Conservation (phyloP, 2,888 invertebrate species). For the Conistra vaccinii region DNA sequence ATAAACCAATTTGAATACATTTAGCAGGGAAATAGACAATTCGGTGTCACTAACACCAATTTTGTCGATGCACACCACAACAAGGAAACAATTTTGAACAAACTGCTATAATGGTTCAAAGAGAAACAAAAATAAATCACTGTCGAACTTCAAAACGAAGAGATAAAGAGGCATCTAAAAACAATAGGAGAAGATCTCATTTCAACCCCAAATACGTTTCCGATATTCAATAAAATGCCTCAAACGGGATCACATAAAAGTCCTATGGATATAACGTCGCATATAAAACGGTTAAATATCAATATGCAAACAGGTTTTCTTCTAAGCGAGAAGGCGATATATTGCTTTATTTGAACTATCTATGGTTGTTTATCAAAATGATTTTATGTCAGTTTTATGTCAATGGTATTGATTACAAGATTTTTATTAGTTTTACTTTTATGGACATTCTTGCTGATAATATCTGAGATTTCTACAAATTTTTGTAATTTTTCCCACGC, state of each 20-base stretch:
- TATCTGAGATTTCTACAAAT: constrained; percentile 9
- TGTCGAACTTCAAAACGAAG: constrained; percentile 78
- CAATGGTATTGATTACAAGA: constrained; percentile 45
- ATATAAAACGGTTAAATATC: constrained; percentile 79
- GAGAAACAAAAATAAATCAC: constrained; percentile 76
- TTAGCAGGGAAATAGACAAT: constrained; percentile 52
- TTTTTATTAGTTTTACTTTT: constrained; percentile 42
- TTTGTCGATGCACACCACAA: constrained; percentile 26
- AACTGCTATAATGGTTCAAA: constrained; percentile 63
- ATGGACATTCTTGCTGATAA: constrained; percentile 3
- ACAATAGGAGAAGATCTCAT: constrained; percentile 84
- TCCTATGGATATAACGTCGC: constrained; percentile 75
- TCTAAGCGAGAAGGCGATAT: constrained; percentile 70
- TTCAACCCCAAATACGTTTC: constrained; percentile 85
- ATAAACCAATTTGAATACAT: constrained; percentile 59
- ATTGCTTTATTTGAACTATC: constrained; percentile 72
- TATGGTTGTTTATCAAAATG: constrained; percentile 67
- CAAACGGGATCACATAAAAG: constrained; percentile 83
- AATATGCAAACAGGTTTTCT: constrained; percentile 79
- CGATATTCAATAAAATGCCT: constrained; percentile 86
- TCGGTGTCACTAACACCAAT: constrained; percentile 34
- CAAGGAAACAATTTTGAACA: constrained; percentile 50
- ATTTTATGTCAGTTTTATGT: constrained; percentile 35
- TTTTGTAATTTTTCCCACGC: constrained; percentile 10
- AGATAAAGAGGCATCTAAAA: constrained; percentile 79